Base-by-base conservation (phyloP, 2,797 vertebrate species). In the Amblyraja radiata region DNA sequence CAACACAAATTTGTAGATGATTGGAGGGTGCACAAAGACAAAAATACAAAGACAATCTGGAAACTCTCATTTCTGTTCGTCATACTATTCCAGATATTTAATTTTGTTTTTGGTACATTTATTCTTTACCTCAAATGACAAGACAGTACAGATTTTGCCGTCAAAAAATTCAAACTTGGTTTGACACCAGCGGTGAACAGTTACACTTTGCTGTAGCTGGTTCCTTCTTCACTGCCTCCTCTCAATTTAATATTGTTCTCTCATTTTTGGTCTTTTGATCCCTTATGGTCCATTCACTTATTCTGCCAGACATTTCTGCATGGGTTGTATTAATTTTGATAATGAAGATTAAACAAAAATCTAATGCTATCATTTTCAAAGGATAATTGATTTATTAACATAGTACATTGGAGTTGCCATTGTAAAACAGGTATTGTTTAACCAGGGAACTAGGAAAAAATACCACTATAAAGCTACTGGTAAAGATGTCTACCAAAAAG, bases 71-170 rank as follows among this genome's bases (percentile, higher is more conserved):
- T n/a, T 92, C 71, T 92, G 90, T 92, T 92, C 90, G 74, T 92
- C 90, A 92, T 92, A 54, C 90, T 92, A 92, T 92, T 92, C 90
- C 90, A 92, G 71, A 76, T 92, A 74, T 76, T 76, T 74, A 92
- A 74, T 92, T 91, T 91, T 92, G 90, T 76, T 92, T 92, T 92
- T 74, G 90, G 90, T 92, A 92, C 90, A 92, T 92, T 92, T 92
- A 76, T 92, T 92, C 39, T 76, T 92, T 91, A 71, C 36, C 39
- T 71, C 90, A 73, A 92, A 76, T 58, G 90, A 92, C 90, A 92
- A 92, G 90, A 92, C 36, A 92, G 71, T 92, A 92, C 90, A 92
- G 90, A 92, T 92, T 92, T 92, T 76, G 90, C 90, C 76, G 90
- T 92, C 90, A 92, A 92, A 46, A 39, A 65, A 76, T 21, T 74